phyloP scores from a whole-genome alignment of 1,140 invertebrate genomes.

The Diuraphis noxia region DNA sequence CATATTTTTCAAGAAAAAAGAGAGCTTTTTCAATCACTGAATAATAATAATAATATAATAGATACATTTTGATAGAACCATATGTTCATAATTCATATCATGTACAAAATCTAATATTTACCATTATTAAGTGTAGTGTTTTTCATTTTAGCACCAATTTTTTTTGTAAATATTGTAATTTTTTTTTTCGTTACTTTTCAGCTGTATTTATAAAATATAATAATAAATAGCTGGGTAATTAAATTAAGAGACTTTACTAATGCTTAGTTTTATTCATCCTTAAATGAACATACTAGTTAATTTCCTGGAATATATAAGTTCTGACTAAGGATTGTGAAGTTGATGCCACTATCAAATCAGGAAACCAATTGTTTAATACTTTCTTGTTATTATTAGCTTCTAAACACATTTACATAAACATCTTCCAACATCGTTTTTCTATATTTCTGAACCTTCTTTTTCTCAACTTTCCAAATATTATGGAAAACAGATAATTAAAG shows the following conservation, averaged over 20 bases:
- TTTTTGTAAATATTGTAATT: conserved; percentile 83
- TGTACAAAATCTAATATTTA: conserved; percentile 57
- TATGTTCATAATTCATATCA: too few relatives aligned
- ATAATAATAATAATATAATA: conserved; percentile 50
- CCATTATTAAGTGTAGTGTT: conserved; percentile 72
- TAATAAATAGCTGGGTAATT: not conserved
- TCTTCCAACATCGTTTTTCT: conserved; percentile 75
- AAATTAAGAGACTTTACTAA: conserved; percentile 62
- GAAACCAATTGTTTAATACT: conserved; percentile 83
- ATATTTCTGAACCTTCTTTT: conserved; percentile 64
- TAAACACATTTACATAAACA: conserved; percentile 83
- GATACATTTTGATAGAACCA: not conserved
- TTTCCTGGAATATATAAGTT: conserved; percentile 84
- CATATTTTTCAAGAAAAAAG: conserved; percentile 83
- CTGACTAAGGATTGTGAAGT: conserved; percentile 87
- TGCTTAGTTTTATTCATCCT: conserved; percentile 83
- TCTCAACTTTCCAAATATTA: conserved; percentile 70
- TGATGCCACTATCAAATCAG: conserved; percentile 87
- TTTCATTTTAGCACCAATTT: conserved; percentile 79
- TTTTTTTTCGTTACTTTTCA: conserved; percentile 94
- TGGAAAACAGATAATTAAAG: not conserved
- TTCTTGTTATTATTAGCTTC: conserved; percentile 79
- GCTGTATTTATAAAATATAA: conserved; percentile 43
- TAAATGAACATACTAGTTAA: conserved; percentile 89
- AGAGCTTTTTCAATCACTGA: conserved; percentile 85